Evolutionary conservation across 1,140 invertebrate genomes (phyloP).

Genomic region (Drosophila simulans): DNA sequence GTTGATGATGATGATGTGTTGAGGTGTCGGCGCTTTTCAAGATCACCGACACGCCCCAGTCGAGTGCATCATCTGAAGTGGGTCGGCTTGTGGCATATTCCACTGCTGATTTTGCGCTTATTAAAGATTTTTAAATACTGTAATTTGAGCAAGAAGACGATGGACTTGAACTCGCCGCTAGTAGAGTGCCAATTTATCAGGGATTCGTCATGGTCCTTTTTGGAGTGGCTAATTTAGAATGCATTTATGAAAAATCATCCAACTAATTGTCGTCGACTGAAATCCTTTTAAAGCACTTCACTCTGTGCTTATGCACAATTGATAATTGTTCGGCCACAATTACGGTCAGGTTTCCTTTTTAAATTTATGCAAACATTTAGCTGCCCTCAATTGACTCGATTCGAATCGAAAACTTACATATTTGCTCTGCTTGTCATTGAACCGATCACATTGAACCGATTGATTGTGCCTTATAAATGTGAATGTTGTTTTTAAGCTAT

Average conservation of each 20-base stretch:
- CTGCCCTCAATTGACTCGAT: conserved; percentile 40
- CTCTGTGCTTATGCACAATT: conserved; percentile 44
- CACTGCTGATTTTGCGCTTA: conserved; percentile 72
- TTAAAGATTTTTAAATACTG: conserved; percentile 81
- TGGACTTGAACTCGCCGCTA: conserved; percentile 30
- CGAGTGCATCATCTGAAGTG: conserved; percentile 47
- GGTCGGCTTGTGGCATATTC: conserved; percentile 15
- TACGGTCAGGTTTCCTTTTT: conserved; percentile 38
- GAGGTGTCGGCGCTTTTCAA: conserved; percentile 56
- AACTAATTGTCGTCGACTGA: conserved; percentile 50
- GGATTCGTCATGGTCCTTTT: conserved; percentile 48
- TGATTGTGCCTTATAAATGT: conserved; percentile 57
- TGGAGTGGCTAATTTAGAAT: conserved; percentile 55
- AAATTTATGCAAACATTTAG: conserved; percentile 75
- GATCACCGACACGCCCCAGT: conserved; percentile 20
- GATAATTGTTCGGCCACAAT: conserved; percentile 67
- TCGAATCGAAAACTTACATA: conserved; percentile 54
- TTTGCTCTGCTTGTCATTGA: conserved; percentile 74
- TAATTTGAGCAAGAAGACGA: conserved; percentile 47
- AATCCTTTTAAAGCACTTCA: conserved; percentile 49
- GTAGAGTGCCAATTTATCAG: conserved; percentile 69
- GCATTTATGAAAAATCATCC: conserved; percentile 75
- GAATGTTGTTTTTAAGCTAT: conserved; percentile 62
- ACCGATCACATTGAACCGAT: conserved; percentile 77
- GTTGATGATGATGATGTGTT: conserved; percentile 37